A percentile compares a stretch with the other conserved stretches of the same genome.
Evolutionary conservation across 2,797 vertebrate genomes (phyloP).

Genomic region (Tachyglossus aculeatus): DNA sequence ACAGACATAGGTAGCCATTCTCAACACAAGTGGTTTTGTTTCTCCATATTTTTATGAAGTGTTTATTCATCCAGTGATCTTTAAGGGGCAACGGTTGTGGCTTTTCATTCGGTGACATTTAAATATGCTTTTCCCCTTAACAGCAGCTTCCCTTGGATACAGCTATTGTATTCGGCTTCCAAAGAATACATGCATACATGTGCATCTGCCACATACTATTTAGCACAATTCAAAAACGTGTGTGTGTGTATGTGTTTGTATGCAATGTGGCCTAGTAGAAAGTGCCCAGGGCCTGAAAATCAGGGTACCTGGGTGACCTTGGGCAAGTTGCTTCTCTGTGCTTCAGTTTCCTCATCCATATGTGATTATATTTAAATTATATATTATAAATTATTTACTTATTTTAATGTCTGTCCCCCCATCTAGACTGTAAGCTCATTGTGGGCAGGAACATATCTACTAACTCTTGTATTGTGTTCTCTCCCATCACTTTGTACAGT

Average conservation of each 20-base stretch:
- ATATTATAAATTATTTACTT: too few species aligned
- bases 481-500: too few species aligned
- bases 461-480: fast-evolving
- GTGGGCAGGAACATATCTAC: too few species aligned
- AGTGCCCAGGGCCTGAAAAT: neutral
- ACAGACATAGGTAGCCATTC: neutral
- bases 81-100: neutral
- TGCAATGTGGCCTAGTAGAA: neutral
- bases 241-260: neutral
- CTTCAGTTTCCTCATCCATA: too few species aligned
- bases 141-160: neutral
- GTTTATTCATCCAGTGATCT: neutral
- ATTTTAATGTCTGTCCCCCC: too few species aligned
- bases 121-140: neutral
- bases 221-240: constrained; percentile 22
- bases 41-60: neutral
- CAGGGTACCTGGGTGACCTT: too few species aligned
- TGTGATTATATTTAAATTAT: too few species aligned
- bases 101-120: neutral
- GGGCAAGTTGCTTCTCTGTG: too few species aligned
- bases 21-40: neutral
- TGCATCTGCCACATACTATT: too few species aligned
- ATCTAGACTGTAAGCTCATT: too few species aligned
- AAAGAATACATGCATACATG: neutral
- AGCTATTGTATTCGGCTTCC: neutral